phyloP scores from a whole-genome alignment of 2,113 vertebrate species.

The Charadrius vociferus region DNA sequence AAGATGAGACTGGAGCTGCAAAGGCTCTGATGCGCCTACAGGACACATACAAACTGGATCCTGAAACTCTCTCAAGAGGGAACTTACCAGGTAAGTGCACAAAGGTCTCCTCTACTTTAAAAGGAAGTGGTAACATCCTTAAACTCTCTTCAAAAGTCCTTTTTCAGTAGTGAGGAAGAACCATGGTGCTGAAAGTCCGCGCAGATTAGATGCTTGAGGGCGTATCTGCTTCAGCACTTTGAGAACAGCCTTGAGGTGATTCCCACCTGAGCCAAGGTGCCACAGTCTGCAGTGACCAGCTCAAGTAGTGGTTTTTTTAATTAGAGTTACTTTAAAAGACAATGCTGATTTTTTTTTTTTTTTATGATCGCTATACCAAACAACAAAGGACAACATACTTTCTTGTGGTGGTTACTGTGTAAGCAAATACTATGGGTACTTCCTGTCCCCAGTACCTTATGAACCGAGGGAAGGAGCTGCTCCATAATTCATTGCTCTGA shows the following conservation, averaged over 20 bases:
- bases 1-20: constrained; percentile 92
- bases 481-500: neutral
- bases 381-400: neutral
- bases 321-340: neutral
- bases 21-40: constrained; percentile 97
- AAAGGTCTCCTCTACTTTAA: neutral
- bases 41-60: constrained; percentile 93
- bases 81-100: constrained; percentile 85
- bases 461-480: neutral
- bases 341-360: neutral
- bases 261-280: neutral
- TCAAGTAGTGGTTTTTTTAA: neutral
- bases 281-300: neutral
- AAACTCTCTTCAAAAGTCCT: neutral
- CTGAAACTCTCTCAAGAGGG: constrained; percentile 90
- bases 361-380: accelerated
- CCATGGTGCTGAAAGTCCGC: accelerated
- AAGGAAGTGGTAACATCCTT: neutral
- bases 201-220: too few species aligned
- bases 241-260: neutral
- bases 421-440: neutral
- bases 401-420: neutral
- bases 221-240: accelerated
- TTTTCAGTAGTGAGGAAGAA: neutral
- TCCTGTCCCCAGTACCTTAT: neutral